Base-by-base conservation (phyloP, 2,888 invertebrate genomes). In the Hanleya hanleyi region DNA sequence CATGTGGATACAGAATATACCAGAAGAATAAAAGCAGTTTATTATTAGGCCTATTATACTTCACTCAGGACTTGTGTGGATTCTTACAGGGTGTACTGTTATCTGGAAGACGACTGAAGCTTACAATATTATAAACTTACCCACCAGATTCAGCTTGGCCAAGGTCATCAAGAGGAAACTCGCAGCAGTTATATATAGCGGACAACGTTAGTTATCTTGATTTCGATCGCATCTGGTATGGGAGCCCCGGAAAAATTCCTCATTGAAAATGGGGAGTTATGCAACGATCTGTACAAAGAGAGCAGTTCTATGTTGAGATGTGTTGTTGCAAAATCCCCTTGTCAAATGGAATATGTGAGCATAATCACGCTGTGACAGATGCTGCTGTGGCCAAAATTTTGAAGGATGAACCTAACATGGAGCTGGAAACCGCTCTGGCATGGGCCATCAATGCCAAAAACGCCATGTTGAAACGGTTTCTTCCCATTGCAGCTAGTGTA, bases 321-420 rank as follows among this genome's bases (percentile, higher is more conserved):
- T 64, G 64, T 64, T 15, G 32, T n/a, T 29, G 32, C 9, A 12
- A 64, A 15, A 32, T 35, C 12, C 64, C 64, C 22, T 64, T 29
- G 64, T 33, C 29, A 64, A 64, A 64, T 64, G 64, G 64, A 7
- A 64, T 64, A 32, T 64, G 33, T 64, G 64, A 64, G 64, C 12
- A 26, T n/a, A 64, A 64, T 33, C 64, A 64, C 22, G 29, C 29
- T 32, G 64, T 64, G 12, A 33, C 35, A 32, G 64, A 64, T 64
- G 35, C 64, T 15, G 29, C 15, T 9, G 35, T 64, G 15, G 9
- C 9, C 15, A 64, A 35, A 64, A 64, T 33, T 15, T 33, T 32
- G 29, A 35, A 64, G 47, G 64, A 64, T 15, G 64, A 64, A 15
- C 26, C 32, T 15, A 35, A 18, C 12, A 32, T 64, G 26, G 35